These are phyloP conservation scores for Pelobates cultripes DNA, from an alignment of 2,797 vertebrate species.

Conservation along the genomic window DNA sequence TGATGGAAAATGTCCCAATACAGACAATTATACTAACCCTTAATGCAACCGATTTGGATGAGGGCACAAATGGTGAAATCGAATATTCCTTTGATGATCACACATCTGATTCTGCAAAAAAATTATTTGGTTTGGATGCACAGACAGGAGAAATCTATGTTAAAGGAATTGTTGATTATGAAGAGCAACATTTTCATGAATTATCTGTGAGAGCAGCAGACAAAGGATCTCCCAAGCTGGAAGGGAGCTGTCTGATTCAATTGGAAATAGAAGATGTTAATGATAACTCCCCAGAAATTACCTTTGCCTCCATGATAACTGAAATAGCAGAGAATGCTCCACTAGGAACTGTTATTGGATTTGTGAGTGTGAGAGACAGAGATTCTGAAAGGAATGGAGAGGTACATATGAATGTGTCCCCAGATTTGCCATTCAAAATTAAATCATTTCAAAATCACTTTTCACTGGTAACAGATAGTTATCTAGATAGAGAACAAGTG, in stretches of 20 bases:
- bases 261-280: constrained; percentile 88
- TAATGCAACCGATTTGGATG: constrained; percentile 68
- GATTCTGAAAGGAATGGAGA: constrained; percentile 73
- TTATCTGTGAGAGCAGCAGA: constrained; percentile 18
- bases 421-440: constrained; percentile 64
- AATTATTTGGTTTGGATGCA: constrained; percentile 61
- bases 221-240: constrained; percentile 80
- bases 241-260: constrained; percentile 88
- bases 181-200: constrained; percentile 44
- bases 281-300: constrained; percentile 89
- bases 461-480: constrained; percentile 61
- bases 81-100: constrained; percentile 68
- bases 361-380: constrained; percentile 61
- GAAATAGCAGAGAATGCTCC: constrained; percentile 83
- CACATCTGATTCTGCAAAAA: constrained; percentile 59
- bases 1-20: constrained; percentile 61
- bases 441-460: constrained; percentile 67
- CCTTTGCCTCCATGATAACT: constrained; percentile 82
- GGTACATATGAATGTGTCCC: constrained; percentile 79
- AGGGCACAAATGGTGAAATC: constrained; percentile 69
- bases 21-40: constrained; percentile 59
- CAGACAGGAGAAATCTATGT: constrained; percentile 63
- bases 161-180: constrained; percentile 51
- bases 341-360: constrained; percentile 66
- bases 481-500: constrained; percentile 76